Conservation (phyloP, 2,797 vertebrate genomes). For the Aplochiton taeniatus region DNA sequence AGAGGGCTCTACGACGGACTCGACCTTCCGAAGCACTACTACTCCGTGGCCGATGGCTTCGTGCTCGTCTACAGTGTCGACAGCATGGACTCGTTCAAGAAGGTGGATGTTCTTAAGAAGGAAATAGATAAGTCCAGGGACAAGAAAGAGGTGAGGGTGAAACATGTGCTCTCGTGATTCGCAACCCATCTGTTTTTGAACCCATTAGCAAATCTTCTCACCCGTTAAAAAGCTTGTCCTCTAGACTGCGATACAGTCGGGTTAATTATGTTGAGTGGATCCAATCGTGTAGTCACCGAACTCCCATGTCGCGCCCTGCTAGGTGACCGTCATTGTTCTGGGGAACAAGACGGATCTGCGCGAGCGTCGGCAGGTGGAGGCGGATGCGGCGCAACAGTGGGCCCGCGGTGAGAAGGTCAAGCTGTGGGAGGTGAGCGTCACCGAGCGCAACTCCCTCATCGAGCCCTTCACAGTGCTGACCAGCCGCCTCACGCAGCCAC, state of each 20-base stretch:
- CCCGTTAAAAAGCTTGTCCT: too few species aligned
- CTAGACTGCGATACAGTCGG: too few species aligned
- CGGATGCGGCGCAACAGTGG: slow-evolving; percentile 90
- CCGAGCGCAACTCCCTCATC: slow-evolving; percentile 85
- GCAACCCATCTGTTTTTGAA: background rate
- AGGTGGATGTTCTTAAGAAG: slow-evolving; percentile 88
- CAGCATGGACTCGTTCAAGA: slow-evolving; percentile 89
- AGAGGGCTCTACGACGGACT: slow-evolving; percentile 84
- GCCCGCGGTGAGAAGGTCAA: slow-evolving; percentile 89
- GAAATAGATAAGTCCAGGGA: slow-evolving; percentile 92
- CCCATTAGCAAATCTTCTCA: too few species aligned
- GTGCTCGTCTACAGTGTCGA: slow-evolving; percentile 93
- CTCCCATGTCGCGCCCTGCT: slow-evolving; percentile 36
- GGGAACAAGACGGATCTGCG: slow-evolving; percentile 91
- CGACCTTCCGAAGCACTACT: slow-evolving; percentile 92
- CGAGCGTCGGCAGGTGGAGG: slow-evolving; percentile 88
- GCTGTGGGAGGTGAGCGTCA: slow-evolving; percentile 93
- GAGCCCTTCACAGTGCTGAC: slow-evolving; percentile 93
- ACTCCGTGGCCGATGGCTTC: slow-evolving; percentile 90
- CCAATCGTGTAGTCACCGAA: background rate
- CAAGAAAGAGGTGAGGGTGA: slow-evolving; percentile 87
- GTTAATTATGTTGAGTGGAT: too few species aligned
- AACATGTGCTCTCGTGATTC: background rate
- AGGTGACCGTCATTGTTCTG: slow-evolving; percentile 90
- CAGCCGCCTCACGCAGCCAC: slow-evolving; percentile 91